Evolutionary conservation across 2,888 invertebrate genomes (phyloP).

Genomic region (Aleiodes leptofemur): DNA sequence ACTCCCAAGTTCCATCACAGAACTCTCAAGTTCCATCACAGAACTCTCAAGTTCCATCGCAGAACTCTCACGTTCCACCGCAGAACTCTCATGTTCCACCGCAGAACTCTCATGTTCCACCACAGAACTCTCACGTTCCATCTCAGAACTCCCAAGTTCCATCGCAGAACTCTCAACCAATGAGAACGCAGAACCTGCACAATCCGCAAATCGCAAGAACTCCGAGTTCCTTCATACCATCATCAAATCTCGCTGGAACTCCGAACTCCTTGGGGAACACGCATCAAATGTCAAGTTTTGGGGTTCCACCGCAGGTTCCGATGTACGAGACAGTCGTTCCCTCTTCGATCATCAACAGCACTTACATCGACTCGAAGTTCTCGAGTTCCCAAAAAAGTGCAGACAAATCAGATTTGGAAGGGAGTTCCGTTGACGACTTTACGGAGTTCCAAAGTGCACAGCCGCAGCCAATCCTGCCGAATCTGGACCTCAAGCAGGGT

Average conservation of each 20-base stretch:
- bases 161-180: neutral
- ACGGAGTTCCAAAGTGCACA: constrained; percentile 76
- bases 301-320: neutral
- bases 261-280: no score
- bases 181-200: neutral
- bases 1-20: neutral
- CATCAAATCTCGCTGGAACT: no score
- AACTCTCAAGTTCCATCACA: neutral
- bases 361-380: constrained; percentile 37
- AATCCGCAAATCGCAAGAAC: neutral
- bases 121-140: neutral
- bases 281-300: no score
- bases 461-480: constrained; percentile 51
- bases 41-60: neutral
- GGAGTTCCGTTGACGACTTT: constrained; percentile 73
- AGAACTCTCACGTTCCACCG: neutral
- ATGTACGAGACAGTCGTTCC: constrained; percentile 41
- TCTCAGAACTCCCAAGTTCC: neutral
- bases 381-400: neutral
- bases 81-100: neutral
- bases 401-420: constrained; percentile 39
- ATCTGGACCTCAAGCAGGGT: constrained; percentile 69
- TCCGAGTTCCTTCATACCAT: neutral
- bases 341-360: constrained; percentile 47
- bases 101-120: neutral